phyloP scores from a whole-genome alignment of 1,140 invertebrate species.

The Cotesia glomerata region DNA sequence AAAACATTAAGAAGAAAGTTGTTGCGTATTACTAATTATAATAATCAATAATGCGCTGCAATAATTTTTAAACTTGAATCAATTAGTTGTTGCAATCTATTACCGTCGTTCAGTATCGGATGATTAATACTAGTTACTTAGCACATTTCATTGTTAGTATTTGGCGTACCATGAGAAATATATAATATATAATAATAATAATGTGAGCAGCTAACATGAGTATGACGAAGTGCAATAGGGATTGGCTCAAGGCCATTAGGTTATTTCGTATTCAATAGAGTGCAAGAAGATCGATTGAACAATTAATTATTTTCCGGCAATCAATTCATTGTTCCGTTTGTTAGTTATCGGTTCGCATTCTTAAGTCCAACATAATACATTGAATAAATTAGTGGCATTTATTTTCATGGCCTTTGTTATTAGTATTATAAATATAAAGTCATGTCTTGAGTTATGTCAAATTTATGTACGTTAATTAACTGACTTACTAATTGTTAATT shows the following conservation, averaged over 20 bases:
- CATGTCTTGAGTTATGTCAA: neutral
- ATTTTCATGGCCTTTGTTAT: constrained; percentile 4
- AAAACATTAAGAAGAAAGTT: too few species aligned
- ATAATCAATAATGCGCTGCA: too few species aligned
- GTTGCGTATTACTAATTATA: too few species aligned
- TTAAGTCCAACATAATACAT: neutral
- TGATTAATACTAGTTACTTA: too few species aligned
- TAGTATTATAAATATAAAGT: neutral
- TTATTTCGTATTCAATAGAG: constrained; percentile 12
- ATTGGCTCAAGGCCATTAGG: constrained; percentile 12
- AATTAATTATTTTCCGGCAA: constrained; percentile 13
- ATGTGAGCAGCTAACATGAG: neutral
- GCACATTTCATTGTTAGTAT: too few species aligned
- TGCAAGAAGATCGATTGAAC: constrained; percentile 6
- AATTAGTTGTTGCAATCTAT: too few species aligned
- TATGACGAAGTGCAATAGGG: neutral
- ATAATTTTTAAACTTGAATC: too few species aligned
- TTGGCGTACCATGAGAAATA: neutral
- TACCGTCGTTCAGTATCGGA: too few species aligned
- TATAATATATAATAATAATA: neutral
- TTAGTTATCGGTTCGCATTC: neutral
- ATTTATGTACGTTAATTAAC: neutral
- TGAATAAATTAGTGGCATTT: constrained; percentile 1
- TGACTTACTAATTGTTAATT: neutral
- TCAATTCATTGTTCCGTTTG: neutral